phyloP scores from a whole-genome alignment of 2,113 vertebrate species.

The Chloebia gouldiae region DNA sequence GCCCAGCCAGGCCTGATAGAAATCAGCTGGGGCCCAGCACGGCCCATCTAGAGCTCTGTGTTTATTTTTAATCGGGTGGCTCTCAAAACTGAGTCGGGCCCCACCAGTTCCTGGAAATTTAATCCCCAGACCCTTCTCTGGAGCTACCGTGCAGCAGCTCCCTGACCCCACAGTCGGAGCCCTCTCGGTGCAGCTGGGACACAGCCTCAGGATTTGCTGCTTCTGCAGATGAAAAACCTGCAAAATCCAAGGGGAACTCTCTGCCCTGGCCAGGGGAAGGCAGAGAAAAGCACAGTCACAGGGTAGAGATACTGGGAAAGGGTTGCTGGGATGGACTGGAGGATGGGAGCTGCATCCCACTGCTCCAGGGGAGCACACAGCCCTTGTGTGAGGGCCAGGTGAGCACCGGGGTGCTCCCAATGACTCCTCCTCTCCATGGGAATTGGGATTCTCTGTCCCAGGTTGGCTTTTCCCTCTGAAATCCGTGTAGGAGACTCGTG shows the following conservation, averaged over 20 bases:
- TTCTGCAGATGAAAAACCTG: background rate
- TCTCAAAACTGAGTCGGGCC: background rate
- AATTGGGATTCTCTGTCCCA: background rate
- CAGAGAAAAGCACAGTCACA: fast-evolving
- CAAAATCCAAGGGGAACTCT: fast-evolving
- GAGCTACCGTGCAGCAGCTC: background rate
- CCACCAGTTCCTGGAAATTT: background rate
- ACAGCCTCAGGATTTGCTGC: fast-evolving
- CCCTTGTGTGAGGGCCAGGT: background rate
- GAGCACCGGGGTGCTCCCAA: background rate
- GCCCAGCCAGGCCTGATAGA: background rate
- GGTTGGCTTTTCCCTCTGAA: background rate
- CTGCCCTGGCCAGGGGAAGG: background rate
- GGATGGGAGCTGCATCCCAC: fast-evolving
- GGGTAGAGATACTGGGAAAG: background rate
- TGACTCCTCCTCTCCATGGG: background rate
- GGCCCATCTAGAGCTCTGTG: background rate
- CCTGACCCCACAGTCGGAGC: background rate
- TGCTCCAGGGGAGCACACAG: background rate
- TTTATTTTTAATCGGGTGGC: conserved; percentile 11
- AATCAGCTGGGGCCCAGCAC: background rate
- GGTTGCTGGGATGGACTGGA: background rate
- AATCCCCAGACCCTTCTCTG: background rate
- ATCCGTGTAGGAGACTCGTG: fast-evolving
- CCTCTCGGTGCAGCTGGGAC: fast-evolving